phyloP scores from a whole-genome alignment of 2,888 invertebrate genomes.

The Anoncus sp. region DNA sequence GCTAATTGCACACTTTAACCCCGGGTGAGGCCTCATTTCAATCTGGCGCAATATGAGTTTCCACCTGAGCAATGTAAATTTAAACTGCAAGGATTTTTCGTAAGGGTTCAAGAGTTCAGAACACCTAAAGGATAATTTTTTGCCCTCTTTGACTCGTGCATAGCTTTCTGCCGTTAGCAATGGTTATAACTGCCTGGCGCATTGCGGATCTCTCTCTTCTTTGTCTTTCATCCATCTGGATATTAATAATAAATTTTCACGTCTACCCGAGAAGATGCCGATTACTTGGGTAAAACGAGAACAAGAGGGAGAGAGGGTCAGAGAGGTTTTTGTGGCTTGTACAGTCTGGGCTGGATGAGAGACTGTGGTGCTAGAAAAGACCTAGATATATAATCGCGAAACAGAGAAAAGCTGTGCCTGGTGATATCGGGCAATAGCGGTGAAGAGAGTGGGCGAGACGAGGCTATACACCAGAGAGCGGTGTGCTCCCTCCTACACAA shows the following conservation, averaged over 20 bases:
- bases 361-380: conserved; percentile 33
- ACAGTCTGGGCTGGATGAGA: conserved; percentile 36
- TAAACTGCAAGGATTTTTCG: not conserved
- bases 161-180: conserved; percentile 5
- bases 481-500: not conserved
- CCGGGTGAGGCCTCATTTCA: too few relatives aligned
- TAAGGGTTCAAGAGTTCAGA: not conserved
- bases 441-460: conserved; percentile 78
- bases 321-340: conserved; percentile 77
- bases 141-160: conserved; percentile 36
- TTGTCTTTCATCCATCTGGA: conserved; percentile 87
- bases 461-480: conserved; percentile 78
- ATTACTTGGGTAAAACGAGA: conserved; percentile 20
- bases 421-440: conserved; percentile 17
- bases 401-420: conserved; percentile 36
- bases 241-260: conserved; percentile 93
- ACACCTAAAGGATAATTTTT: not conserved
- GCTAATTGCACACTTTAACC: too few relatives aligned
- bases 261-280: conserved; percentile 23
- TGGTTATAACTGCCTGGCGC: conserved; percentile 76
- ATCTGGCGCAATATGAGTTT: not conserved
- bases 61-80: not conserved
- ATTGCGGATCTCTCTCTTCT: conserved; percentile 85
- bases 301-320: conserved; percentile 2
- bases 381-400: conserved; percentile 36